These are phyloP conservation scores for Sylvia atricapilla DNA, from an alignment of 2,113 vertebrate species.

Conservation along the genomic window DNA sequence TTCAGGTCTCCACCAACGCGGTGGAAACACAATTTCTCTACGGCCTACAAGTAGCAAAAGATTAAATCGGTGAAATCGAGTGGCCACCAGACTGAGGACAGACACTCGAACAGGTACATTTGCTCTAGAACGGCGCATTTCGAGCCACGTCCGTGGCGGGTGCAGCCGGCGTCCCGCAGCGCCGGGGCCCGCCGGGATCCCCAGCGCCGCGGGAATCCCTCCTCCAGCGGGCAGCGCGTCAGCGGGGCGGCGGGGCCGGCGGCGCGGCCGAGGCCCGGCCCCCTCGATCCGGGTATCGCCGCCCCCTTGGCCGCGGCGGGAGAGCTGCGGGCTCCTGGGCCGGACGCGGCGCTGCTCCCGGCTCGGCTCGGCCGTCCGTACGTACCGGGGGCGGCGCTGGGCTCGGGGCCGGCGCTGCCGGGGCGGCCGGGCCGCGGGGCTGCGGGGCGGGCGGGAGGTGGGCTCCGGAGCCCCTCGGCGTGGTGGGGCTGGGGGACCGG, in stretches of 20 bases:
- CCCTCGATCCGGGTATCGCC: slow-evolving; percentile 2
- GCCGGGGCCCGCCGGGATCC: background rate
- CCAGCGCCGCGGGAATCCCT: background rate
- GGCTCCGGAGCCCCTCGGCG: background rate
- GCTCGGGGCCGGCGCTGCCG: background rate
- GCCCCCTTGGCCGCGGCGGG: background rate
- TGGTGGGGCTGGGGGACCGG: background rate
- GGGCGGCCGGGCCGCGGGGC: background rate
- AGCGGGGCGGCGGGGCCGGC: background rate
- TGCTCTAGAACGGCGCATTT: rapidly evolving
- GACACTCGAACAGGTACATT: rapidly evolving
- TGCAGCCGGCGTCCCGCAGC: background rate
- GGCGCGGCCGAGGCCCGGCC: background rate
- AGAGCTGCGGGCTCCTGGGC: background rate
- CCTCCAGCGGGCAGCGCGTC: background rate
- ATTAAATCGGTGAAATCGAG: background rate
- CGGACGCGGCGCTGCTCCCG: background rate
- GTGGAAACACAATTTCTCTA: background rate
- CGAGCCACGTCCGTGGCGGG: rapidly evolving
- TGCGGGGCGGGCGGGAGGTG: background rate
- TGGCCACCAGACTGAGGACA: background rate
- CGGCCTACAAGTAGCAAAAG: background rate
- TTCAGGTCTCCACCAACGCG: background rate
- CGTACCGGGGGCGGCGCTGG: background rate
- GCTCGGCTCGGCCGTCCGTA: background rate